Conservation (phyloP, 2,113 vertebrate genomes). For the Nematolebias whitei region DNA sequence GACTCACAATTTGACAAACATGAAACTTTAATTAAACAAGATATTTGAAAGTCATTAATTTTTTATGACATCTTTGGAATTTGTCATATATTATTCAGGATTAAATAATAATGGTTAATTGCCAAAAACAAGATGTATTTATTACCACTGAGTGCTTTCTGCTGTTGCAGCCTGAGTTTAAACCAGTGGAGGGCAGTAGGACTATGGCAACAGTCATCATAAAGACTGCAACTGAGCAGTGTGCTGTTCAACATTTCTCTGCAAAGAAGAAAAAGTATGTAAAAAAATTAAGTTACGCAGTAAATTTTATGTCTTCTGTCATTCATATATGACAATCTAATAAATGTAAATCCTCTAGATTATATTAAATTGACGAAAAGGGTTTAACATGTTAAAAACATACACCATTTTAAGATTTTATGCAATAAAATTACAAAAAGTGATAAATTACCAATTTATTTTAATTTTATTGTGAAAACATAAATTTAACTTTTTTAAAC, state of each 20-base stretch:
- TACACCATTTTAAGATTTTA: too few species aligned
- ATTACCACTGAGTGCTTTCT: not conserved
- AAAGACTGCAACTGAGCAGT: constrained; percentile 32
- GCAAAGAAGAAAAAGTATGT: constrained; percentile 40
- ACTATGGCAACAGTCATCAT: constrained; percentile 60
- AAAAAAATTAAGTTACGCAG: constrained; percentile 34
- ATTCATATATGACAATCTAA: constrained; percentile 43
- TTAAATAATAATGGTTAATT: constrained; percentile 5
- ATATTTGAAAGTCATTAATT: not conserved
- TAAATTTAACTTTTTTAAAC: not conserved
- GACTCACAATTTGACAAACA: constrained; percentile 4
- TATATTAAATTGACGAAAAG: constrained; percentile 20
- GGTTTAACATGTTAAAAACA: not conserved
- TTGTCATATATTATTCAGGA: not conserved
- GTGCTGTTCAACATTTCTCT: constrained; percentile 49
- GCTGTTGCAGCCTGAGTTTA: constrained; percentile 52
- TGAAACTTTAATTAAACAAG: not conserved
- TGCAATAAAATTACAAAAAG: too few species aligned
- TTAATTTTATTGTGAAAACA: not conserved
- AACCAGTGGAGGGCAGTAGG: constrained; percentile 82
- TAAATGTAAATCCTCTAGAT: constrained; percentile 21
- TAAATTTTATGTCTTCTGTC: constrained; percentile 11
- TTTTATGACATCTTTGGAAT: not conserved
- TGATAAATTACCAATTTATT: too few species aligned
- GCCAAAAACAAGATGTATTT: constrained; percentile 23